Evolutionary conservation across 2,797 vertebrate species (phyloP), one percentile per base, ranked within the genome.

Genomic region (Australoheros facetus): DNA sequence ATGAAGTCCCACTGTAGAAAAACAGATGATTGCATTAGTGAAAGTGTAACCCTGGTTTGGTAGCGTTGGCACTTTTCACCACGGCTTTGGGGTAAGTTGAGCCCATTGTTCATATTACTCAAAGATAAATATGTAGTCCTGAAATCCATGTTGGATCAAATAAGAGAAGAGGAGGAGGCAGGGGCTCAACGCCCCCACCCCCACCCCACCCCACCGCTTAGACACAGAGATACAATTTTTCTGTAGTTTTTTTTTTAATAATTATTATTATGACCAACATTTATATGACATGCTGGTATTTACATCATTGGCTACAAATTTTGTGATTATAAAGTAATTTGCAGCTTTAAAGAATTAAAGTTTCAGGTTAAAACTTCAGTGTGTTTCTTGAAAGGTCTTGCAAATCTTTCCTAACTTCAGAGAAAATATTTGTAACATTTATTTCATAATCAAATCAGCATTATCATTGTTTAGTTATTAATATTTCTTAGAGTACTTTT

Each of bases 131-230:
- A 0, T 42, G 37, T 26, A 26, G 21, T 64, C 60, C 42, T 11
- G 26, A 23, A 62, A 4, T 62, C 1, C 7, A 42, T 16, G 13
- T 6, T 9, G 0, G n/a, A 62, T 62, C 21, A 39, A 42, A 23
- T 23, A 42, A 42, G 7, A 62, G n/a, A 42, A 23, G 34, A 23
- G 21, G 59, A 62, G 4, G 34, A 23, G 12, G n/a, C 34, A 8
- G 0, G 58, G 34, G 12, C 0, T 60, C 6, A 13, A 37, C 32
- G 3, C n/a, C 17, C 57, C 1, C n/a, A 4, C 5, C n/a, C 4
- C 10, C 0, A 10, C 17, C 57, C 1, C n/a, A 21, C 32, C 5
- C n/a, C 17, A 32, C 1, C n/a, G 13, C 0, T 0, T 60, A 60
- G n/a, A 3, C 34, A 23, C 37, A n/a, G 5, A 0, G 34, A 62